Base-by-base conservation (phyloP, 2,888 invertebrate species). In the Eupithecia exiguata region DNA sequence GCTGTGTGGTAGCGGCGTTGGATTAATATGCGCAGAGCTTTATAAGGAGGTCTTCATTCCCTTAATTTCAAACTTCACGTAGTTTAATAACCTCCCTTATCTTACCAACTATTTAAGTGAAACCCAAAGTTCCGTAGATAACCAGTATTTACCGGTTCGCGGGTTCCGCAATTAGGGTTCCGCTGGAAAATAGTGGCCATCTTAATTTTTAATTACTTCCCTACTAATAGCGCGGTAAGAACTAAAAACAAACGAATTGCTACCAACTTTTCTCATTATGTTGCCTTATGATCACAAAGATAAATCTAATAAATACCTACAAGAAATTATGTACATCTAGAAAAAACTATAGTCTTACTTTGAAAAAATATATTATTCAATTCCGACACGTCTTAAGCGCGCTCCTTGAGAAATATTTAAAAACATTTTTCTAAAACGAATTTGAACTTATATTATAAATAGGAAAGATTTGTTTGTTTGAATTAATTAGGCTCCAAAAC, bases 141-240 rank as follows among this genome's bases (percentile, higher is more conserved):
- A 78, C 68, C 77, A 74, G 78, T 77, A 78, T 82, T 80, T 80
- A 78, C 78, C 78, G 76, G 75, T 65, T 74, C 72, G 70, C 61
- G 71, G 74, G 71, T 65, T 70, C 40, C 63, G 79, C 76, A 79
- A 80, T 82, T 80, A 80, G 71, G 70, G 71, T 69, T 63, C 66
- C 65, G 72, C 73, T 65, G 30, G 53, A 70, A 79, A 78, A 80
- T 78, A 80, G 79, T 78, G 75, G 76, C 75, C 73, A 75, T 76
- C 75, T 79, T 78, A 75, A 78, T 80, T 82, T 77, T 72, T 76
- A 66, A 66, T 66, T 66, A 66, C 40, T 66, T 25, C 14, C 21
- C 14, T 38, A 16, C 65, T 65, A 65, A 65, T 63, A 61, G 49
- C 49, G 46, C 53, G 53, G 21, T 18, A 58, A 4, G 21, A 25